A percentile compares a stretch with the other conserved stretches of the same genome.
Conservation (phyloP, 2,113 vertebrate species). For the Okapia johnstoni region DNA sequence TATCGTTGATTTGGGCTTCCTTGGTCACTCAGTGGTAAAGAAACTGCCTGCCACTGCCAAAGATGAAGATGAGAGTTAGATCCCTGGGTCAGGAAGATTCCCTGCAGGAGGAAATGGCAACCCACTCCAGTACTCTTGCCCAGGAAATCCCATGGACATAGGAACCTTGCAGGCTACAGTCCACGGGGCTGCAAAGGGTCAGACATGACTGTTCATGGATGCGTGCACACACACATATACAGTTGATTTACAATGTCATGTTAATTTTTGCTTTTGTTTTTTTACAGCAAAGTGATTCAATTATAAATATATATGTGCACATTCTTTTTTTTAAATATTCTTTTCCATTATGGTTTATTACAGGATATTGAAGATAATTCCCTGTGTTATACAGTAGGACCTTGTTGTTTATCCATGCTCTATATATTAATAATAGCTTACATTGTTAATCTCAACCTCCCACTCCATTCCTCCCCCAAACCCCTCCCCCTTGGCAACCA, state of each 20-base stretch:
- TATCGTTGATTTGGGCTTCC: not conserved
- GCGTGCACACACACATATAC: not conserved
- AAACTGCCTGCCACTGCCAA: not conserved
- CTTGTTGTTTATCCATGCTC: not conserved
- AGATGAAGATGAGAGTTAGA: not conserved
- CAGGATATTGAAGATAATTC: not conserved
- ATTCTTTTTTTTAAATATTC: not conserved
- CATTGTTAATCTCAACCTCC: not conserved
- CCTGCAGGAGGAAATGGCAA: not conserved
- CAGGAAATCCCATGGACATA: not conserved
- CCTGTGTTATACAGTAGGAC: not conserved
- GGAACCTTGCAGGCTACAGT: not conserved
- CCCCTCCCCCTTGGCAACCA: not conserved
- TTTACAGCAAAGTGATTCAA: not conserved
- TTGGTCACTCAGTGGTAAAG: not conserved
- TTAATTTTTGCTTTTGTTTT: not conserved
- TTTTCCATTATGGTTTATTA: not conserved
- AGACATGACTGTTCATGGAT: not conserved
- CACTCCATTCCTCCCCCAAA: not conserved
- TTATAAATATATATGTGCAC: not conserved
- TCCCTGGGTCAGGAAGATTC: not conserved
- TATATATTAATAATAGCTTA: not conserved
- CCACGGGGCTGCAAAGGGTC: not conserved
- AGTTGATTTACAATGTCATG: not conserved
- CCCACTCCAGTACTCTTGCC: not conserved